Evolutionary conservation across 1,140 invertebrate genomes (phyloP).

Genomic region (Halesus radiatus): DNA sequence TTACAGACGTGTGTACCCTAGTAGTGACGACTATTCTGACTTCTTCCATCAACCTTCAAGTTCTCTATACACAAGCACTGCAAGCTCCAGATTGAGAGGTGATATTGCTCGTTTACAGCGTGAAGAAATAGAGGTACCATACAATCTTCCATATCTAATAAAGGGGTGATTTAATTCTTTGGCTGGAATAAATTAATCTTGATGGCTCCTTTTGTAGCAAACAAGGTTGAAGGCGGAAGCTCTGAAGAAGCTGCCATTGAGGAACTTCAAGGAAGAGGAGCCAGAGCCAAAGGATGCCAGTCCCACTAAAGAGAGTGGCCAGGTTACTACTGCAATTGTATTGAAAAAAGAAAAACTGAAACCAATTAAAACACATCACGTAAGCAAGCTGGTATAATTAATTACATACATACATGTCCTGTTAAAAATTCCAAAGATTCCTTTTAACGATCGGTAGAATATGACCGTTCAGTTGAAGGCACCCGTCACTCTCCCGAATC

Average conservation of each 20-base stretch:
- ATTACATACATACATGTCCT: no score
- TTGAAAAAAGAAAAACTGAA: conserved; percentile 33
- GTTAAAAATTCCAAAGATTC: no score
- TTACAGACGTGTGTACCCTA: conserved; percentile 66
- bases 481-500: no score
- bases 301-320: background rate
- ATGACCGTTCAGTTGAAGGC: no score
- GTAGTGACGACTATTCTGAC: conserved; percentile 74
- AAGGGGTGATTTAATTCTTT: no score
- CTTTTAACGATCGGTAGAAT: no score
- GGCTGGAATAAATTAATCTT: no score
- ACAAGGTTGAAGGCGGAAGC: conserved; percentile 67
- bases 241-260: conserved; percentile 61
- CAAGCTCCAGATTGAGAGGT: conserved; percentile 79
- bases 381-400: background rate
- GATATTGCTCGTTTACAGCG: conserved; percentile 75
- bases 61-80: conserved; percentile 84
- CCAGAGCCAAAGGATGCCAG: background rate
- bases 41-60: conserved; percentile 82
- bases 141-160: no score
- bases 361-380: background rate
- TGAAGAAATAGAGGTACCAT: conserved; percentile 73
- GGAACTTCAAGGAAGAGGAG: conserved; percentile 57
- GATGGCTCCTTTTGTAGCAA: conserved; percentile 39
- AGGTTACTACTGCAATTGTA: background rate